These are phyloP conservation scores for Columba janthina DNA, from an alignment of 2,113 vertebrate genomes.

Conservation along the genomic window DNA sequence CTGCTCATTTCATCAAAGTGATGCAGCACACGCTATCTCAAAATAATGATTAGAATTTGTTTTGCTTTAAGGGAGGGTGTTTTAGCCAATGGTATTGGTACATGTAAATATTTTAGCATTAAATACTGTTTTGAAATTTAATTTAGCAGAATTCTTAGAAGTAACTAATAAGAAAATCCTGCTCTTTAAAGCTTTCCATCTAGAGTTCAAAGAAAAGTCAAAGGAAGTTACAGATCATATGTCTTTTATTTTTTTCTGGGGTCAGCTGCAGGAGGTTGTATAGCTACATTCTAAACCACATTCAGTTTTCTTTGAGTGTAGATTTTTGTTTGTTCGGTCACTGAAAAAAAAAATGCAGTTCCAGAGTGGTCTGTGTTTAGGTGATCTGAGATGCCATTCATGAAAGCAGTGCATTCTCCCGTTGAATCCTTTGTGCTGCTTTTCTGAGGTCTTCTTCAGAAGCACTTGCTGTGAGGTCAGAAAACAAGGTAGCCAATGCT, in stretches of 20 bases:
- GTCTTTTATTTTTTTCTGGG: slow-evolving; percentile 50
- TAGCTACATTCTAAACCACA: not conserved
- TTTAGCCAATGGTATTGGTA: not conserved
- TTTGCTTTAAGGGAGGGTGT: not conserved
- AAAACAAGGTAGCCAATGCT: not conserved
- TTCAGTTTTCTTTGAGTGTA: not conserved
- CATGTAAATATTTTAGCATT: not conserved
- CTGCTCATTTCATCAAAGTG: not conserved
- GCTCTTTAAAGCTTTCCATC: not conserved
- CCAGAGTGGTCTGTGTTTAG: not conserved
- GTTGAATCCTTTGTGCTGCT: not conserved
- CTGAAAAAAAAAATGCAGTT: not conserved
- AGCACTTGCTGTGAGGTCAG: not conserved
- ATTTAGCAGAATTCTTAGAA: not conserved
- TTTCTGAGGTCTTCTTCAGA: not conserved
- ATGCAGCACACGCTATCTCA: not conserved
- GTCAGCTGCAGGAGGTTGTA: slow-evolving; percentile 21
- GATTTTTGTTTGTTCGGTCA: not conserved
- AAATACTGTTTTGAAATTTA: not conserved
- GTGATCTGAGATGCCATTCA: not conserved
- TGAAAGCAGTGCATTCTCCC: not conserved
- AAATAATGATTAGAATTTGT: not conserved
- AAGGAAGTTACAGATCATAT: slow-evolving; percentile 41
- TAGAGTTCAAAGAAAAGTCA: slow-evolving; percentile 37
- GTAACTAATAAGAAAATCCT: not conserved